These are phyloP conservation scores for Hemiprocne comata DNA, from an alignment of 2,113 vertebrate genomes.

Conservation along the genomic window DNA sequence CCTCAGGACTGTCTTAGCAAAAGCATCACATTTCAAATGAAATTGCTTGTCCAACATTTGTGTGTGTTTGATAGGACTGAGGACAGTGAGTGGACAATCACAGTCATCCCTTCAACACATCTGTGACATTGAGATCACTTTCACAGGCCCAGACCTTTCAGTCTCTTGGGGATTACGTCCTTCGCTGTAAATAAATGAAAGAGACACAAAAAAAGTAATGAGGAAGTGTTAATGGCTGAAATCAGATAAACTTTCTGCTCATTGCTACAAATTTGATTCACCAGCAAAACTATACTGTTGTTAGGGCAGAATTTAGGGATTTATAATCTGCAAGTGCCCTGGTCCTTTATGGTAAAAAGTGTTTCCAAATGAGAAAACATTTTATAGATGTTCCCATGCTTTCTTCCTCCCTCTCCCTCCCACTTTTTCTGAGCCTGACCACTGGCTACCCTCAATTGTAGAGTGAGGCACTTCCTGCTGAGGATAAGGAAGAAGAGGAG, in stretches of 20 bases:
- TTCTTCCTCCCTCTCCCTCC: background rate
- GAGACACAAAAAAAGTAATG: background rate
- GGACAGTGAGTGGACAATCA: background rate
- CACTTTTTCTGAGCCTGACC: background rate
- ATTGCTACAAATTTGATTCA: background rate
- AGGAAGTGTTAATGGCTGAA: background rate
- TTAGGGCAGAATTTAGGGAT: background rate
- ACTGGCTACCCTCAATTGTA: conserved; percentile 41
- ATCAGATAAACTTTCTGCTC: background rate
- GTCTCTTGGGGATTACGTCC: background rate
- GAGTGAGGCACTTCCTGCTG: conserved; percentile 54
- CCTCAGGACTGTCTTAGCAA: background rate
- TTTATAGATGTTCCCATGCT: background rate
- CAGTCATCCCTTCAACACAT: background rate
- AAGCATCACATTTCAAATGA: background rate
- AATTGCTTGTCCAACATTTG: background rate
- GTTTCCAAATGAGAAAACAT: background rate
- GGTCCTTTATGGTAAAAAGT: background rate
- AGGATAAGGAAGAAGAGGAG: conserved; percentile 69
- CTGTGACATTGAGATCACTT: background rate
- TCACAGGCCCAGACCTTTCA: fast-evolving
- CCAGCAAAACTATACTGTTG: background rate
- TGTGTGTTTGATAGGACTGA: background rate
- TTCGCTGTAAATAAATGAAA: background rate
- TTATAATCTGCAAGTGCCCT: background rate